Evolutionary conservation across 2,797 vertebrate genomes (phyloP).

Genomic region (Malurus leucopterus): DNA sequence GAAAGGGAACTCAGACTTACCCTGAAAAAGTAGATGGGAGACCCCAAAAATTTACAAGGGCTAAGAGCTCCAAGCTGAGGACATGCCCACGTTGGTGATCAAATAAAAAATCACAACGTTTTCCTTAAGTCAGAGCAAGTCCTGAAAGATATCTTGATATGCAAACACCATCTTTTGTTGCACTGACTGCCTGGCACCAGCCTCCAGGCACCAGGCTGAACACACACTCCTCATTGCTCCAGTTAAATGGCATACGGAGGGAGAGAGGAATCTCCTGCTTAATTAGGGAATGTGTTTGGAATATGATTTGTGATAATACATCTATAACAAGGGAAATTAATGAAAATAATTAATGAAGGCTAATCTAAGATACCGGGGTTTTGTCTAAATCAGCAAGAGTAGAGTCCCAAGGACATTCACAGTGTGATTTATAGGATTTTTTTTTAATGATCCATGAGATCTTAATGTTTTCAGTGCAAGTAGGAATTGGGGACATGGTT

Average conservation of each 20-base stretch:
- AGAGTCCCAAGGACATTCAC: slow-evolving; percentile 9
- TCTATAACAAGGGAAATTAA: slow-evolving; percentile 21
- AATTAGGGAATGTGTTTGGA: slow-evolving; percentile 29
- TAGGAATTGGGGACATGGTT: not conserved
- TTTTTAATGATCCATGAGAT: not conserved
- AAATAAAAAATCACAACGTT: not conserved
- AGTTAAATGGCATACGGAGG: not conserved
- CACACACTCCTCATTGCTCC: not conserved
- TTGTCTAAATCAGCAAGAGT: slow-evolving; percentile 29
- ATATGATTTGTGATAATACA: slow-evolving; percentile 22
- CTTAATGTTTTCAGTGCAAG: not conserved
- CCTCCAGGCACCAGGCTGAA: not conserved
- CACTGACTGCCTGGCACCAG: not conserved
- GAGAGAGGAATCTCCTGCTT: not conserved
- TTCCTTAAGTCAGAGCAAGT: not conserved
- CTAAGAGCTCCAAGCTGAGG: not conserved
- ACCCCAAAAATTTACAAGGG: not conserved
- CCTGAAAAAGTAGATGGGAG: not conserved
- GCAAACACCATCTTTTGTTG: not conserved
- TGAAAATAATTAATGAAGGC: slow-evolving; percentile 33
- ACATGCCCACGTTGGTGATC: fast-evolving
- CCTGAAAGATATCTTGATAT: not conserved
- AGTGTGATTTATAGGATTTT: not conserved
- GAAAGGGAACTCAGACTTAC: not conserved
- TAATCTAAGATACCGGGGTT: slow-evolving; percentile 21